These are phyloP conservation scores for Anastrepha obliqua DNA, from an alignment of 1,140 invertebrate species.

Conservation along the genomic window DNA sequence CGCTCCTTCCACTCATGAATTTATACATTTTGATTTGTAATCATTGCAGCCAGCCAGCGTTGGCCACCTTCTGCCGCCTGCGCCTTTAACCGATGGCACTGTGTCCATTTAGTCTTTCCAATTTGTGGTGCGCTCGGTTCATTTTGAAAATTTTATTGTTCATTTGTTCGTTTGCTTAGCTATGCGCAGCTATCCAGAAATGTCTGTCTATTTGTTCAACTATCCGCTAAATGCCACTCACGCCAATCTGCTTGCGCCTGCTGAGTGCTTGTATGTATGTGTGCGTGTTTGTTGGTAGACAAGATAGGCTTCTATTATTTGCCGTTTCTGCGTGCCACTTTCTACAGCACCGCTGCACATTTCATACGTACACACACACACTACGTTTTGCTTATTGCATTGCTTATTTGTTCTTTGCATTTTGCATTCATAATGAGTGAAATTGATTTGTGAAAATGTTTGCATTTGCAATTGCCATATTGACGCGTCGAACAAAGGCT, in stretches of 20 bases:
- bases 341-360: background rate
- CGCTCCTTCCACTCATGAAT: background rate
- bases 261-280: background rate
- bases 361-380: background rate
- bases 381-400: background rate
- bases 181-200: background rate
- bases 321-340: background rate
- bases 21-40: background rate
- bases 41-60: background rate
- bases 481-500: slow-evolving; percentile 13
- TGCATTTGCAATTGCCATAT: slow-evolving; percentile 47
- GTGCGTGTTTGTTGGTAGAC: background rate
- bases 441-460: slow-evolving; percentile 52
- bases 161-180: background rate
- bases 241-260: background rate
- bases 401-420: background rate
- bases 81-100: background rate
- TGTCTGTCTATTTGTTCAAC: background rate
- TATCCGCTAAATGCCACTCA: background rate
- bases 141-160: slow-evolving; percentile 16
- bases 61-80: background rate
- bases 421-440: slow-evolving; percentile 46
- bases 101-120: background rate
- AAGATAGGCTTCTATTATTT: background rate
- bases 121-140: background rate